Evolutionary conservation across 35 echinoderm and acorn worm species (phyloP).

Genomic region (Eucidaris tribuloides): DNA sequence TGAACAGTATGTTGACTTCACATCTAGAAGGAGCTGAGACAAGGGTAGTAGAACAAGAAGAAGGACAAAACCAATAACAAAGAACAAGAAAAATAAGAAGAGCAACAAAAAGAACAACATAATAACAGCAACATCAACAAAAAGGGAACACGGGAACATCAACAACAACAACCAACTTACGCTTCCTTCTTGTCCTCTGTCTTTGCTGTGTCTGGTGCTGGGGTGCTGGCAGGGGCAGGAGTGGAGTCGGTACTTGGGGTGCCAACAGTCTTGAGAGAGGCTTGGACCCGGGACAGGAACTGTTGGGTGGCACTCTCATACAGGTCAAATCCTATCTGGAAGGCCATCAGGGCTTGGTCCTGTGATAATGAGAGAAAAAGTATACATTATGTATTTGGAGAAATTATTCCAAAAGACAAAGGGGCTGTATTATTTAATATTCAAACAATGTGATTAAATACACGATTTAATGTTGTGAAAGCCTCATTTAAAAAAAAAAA

Average conservation of each 20-base stretch:
- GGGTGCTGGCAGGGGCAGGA: background rate
- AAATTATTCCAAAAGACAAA: background rate
- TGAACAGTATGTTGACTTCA: no score
- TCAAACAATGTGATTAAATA: no score
- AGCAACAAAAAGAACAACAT: no score
- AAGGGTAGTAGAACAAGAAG: no score
- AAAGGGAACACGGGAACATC: no score
- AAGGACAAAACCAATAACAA: no score
- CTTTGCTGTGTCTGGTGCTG: slow-evolving; percentile 18
- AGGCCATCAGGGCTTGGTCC: slow-evolving; percentile 89
- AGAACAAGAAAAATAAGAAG: no score
- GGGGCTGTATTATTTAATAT: background rate
- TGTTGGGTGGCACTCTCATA: slow-evolving; percentile 93
- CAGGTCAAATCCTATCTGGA: slow-evolving; percentile 96
- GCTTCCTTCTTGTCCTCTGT: slow-evolving; percentile 47
- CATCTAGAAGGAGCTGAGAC: no score
- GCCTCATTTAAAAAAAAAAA: no score
- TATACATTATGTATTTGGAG: background rate
- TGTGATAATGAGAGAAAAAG: slow-evolving; percentile 12
- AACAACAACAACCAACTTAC: background rate
- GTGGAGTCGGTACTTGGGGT: slow-evolving; percentile 18
- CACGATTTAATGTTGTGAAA: no score
- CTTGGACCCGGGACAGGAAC: slow-evolving; percentile 79
- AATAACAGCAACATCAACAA: no score
- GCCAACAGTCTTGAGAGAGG: slow-evolving; percentile 56